phyloP scores from a whole-genome alignment of 1,140 invertebrate species.

The Cepaea nemoralis region DNA sequence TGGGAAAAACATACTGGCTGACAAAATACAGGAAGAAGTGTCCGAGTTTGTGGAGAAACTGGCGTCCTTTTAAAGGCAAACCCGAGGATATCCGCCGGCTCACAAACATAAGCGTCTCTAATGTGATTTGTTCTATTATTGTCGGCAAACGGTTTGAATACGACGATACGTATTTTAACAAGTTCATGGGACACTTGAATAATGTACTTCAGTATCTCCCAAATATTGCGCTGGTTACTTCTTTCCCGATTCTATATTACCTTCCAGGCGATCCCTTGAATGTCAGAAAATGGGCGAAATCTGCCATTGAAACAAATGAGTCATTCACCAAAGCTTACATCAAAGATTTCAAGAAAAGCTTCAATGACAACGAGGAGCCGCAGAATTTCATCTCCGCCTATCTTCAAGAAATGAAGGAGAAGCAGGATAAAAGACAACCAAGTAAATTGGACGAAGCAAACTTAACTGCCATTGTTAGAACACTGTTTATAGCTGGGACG shows the following conservation, averaged over 20 bases:
- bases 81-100: slow-evolving; percentile 33
- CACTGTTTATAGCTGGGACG: slow-evolving; percentile 1
- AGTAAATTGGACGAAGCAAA: background rate
- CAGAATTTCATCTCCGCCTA: slow-evolving; percentile 51
- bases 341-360: slow-evolving; percentile 4
- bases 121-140: slow-evolving; percentile 51
- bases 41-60: slow-evolving; percentile 32
- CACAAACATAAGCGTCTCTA: slow-evolving; percentile 44
- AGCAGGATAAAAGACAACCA: background rate
- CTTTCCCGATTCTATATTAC: slow-evolving; percentile 47
- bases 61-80: slow-evolving; percentile 5
- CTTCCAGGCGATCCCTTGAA: slow-evolving; percentile 47
- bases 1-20: slow-evolving; percentile 79
- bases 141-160: slow-evolving; percentile 61
- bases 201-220: slow-evolving; percentile 15
- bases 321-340: background rate
- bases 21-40: slow-evolving; percentile 74
- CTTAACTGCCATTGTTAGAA: background rate
- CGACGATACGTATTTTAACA: slow-evolving; percentile 65
- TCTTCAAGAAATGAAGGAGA: slow-evolving; percentile 41
- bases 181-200: slow-evolving; percentile 32
- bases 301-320: slow-evolving; percentile 29
- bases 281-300: slow-evolving; percentile 40
- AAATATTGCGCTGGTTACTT: slow-evolving; percentile 19
- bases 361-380: slow-evolving; percentile 29